phyloP scores from a whole-genome alignment of 2,113 vertebrate species.

The Plecotus auritus region DNA sequence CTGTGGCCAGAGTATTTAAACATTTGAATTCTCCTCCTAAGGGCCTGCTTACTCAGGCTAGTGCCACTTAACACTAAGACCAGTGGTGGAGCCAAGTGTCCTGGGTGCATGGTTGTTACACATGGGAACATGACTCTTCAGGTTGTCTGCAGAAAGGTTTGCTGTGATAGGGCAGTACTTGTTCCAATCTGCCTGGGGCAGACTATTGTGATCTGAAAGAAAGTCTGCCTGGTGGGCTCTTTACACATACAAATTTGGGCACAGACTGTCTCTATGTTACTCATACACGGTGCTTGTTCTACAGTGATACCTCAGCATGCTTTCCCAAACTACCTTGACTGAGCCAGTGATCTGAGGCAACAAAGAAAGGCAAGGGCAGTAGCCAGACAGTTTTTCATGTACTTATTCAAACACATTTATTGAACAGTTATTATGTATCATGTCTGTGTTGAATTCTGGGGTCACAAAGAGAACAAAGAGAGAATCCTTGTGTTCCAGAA shows the following conservation, averaged over 20 bases:
- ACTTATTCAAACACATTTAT: neutral
- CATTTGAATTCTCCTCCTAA: neutral
- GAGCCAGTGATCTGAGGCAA: neutral
- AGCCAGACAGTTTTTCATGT: neutral
- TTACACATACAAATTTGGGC: neutral
- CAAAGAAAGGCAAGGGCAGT: neutral
- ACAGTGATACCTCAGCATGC: neutral
- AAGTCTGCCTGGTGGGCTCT: neutral
- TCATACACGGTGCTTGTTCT: neutral
- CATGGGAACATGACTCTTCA: neutral
- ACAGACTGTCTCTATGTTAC: neutral
- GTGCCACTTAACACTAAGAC: neutral
- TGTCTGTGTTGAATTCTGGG: neutral
- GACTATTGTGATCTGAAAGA: neutral
- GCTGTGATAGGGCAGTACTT: neutral
- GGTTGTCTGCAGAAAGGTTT: neutral
- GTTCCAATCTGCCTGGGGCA: neutral
- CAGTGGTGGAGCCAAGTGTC: neutral
- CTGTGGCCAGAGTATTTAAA: neutral
- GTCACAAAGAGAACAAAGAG: neutral
- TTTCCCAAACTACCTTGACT: neutral
- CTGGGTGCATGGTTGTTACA: neutral
- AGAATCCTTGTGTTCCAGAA: neutral
- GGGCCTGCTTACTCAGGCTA: neutral
- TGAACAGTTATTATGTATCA: neutral